Percentiles rank a stretch among this genome's conserved stretches.
These are phyloP conservation scores for Zhengitettix transpicula DNA, from an alignment of 2,888 invertebrate species.

Conservation along the genomic window DNA sequence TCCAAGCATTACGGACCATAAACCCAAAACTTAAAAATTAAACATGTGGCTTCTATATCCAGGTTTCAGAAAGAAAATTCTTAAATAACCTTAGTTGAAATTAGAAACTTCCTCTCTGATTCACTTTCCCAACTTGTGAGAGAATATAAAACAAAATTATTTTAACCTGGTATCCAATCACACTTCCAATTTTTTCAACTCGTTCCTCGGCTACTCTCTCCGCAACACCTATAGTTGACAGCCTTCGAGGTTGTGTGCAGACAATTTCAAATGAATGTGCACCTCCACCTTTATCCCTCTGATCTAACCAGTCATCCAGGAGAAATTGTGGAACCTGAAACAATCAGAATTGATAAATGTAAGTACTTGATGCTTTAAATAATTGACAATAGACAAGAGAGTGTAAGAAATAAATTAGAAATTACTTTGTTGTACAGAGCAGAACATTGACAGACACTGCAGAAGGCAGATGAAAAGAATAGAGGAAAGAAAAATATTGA, in stretches of 20 bases:
- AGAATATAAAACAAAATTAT: not conserved
- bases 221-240: conserved; percentile 84
- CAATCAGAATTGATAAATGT: not conserved
- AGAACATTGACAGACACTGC: too few species aligned
- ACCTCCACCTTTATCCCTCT: conserved; percentile 22
- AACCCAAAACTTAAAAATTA: too few species aligned
- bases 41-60: too few species aligned
- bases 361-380: too few species aligned
- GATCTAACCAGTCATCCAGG: conserved; percentile 65
- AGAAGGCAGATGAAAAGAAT: too few species aligned
- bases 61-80: too few species aligned
- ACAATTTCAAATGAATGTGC: conserved; percentile 62
- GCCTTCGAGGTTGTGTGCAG: conserved; percentile 80
- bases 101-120: not conserved
- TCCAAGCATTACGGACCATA: too few species aligned
- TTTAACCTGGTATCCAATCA: conserved; percentile 54
- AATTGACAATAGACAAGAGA: too few species aligned
- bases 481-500: too few species aligned
- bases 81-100: not conserved
- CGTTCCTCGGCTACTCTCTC: conserved; percentile 82
- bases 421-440: too few species aligned
- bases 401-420: too few species aligned
- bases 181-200: conserved; percentile 56
- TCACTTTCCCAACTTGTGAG: not conserved
- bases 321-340: conserved; percentile 77